Conservation (phyloP, 2,113 vertebrate genomes). For the Dasyurus viverrinus region DNA sequence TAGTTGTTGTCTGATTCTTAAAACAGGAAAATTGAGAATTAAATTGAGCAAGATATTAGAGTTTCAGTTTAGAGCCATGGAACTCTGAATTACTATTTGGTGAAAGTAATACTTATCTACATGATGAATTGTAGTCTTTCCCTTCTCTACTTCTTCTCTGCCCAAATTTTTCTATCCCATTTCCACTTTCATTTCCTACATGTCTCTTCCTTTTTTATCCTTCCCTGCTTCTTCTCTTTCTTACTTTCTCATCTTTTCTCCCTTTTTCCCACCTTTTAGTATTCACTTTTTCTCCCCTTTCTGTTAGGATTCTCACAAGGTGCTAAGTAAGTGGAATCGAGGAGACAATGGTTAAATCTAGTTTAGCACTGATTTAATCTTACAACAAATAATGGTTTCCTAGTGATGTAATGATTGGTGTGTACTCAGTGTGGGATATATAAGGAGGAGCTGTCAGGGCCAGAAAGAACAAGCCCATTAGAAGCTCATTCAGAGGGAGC, state of each 20-base stretch:
- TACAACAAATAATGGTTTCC: no score
- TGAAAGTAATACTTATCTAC: neutral
- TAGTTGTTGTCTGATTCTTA: constrained; percentile 14
- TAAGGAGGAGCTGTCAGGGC: no score
- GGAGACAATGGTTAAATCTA: no score
- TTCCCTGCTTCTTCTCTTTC: neutral
- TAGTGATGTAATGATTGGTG: no score
- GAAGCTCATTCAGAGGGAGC: no score
- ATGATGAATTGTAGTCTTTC: neutral
- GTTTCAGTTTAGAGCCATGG: neutral
- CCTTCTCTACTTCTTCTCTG: neutral
- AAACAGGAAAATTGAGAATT: neutral
- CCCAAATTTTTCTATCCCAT: neutral
- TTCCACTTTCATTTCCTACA: neutral
- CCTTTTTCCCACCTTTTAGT: neutral
- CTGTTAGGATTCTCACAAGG: no score
- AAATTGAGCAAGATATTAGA: neutral
- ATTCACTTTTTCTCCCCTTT: no score
- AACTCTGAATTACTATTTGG: neutral
- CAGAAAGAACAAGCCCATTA: no score
- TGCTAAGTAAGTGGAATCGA: no score
- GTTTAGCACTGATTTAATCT: no score
- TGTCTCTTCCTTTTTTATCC: neutral
- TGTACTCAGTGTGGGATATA: no score
- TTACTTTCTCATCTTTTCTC: neutral